Conservation (phyloP, 2,113 vertebrate species). For the Terrapene triunguis region DNA sequence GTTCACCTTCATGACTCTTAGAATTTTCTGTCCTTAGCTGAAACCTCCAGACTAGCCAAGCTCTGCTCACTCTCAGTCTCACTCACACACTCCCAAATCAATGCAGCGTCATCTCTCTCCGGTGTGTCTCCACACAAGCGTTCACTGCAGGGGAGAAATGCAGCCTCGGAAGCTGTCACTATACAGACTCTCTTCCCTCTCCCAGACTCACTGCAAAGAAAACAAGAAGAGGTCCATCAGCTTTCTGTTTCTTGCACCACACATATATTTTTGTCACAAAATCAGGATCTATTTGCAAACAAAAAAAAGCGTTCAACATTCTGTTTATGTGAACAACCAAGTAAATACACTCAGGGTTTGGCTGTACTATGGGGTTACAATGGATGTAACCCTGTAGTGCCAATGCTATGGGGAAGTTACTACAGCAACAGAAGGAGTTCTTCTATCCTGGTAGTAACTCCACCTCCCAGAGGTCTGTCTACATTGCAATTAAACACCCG, state of each 20-base stretch:
- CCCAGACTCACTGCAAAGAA: constrained; percentile 19
- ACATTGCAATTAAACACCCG: background rate
- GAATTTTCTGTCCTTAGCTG: background rate
- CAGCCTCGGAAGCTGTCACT: background rate
- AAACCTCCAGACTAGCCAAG: accelerated
- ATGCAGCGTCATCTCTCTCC: accelerated
- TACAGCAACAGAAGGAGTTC: background rate
- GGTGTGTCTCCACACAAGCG: accelerated
- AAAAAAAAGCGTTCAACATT: background rate
- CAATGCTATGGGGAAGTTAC: background rate
- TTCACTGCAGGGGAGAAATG: background rate
- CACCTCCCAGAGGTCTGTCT: background rate
- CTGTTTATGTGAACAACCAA: too few species aligned
- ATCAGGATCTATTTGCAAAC: accelerated
- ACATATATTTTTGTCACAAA: accelerated
- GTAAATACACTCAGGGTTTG: background rate
- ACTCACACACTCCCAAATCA: accelerated
- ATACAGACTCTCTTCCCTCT: accelerated
- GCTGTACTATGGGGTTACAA: too few species aligned
- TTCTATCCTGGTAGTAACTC: background rate
- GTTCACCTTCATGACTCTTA: accelerated
- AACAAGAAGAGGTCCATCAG: background rate
- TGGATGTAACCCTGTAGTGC: background rate
- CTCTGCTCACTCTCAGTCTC: background rate
- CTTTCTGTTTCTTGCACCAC: background rate